Evolutionary conservation across 1,140 invertebrate genomes (phyloP).

Genomic region (Pectinophora gossypiella): DNA sequence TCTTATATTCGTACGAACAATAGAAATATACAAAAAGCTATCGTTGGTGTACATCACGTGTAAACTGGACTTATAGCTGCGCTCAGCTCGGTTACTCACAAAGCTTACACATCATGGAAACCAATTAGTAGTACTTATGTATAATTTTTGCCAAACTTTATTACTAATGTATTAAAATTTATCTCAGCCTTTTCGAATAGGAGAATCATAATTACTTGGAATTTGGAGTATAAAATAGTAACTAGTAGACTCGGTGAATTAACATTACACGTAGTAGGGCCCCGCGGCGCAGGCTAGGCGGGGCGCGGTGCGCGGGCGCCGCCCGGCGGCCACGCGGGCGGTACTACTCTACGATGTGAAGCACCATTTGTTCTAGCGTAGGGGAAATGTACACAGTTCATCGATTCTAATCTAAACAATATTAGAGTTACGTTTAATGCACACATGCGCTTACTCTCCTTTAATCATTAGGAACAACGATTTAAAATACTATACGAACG

Average conservation of each 20-base stretch:
- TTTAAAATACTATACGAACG: conserved; percentile 63
- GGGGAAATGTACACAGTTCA: conserved; percentile 71
- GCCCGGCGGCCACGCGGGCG: not conserved
- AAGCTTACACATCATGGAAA: conserved; percentile 39
- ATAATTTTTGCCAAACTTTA: conserved; percentile 58
- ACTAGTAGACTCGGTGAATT: conserved; percentile 69
- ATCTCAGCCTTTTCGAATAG: conserved; percentile 72
- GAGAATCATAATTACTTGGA: conserved; percentile 65
- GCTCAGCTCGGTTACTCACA: conserved; percentile 4
- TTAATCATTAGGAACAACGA: conserved; percentile 70
- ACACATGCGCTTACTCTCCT: conserved; percentile 56
- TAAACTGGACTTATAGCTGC: conserved; percentile 17
- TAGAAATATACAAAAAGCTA: conserved; percentile 72
- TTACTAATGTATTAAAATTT: conserved; percentile 39
- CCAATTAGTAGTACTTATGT: conserved; percentile 23
- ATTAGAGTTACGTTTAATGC: conserved; percentile 64
- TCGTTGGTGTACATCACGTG: conserved; percentile 52
- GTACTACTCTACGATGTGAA: conserved; percentile 65
- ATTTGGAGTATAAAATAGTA: conserved; percentile 70
- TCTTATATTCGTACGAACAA: conserved; percentile 56
- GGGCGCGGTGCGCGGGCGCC: conserved; percentile 20
- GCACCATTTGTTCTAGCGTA: conserved; percentile 75
- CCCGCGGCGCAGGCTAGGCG: conserved; percentile 23
- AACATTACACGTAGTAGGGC: conserved; percentile 52
- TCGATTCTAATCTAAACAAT: conserved; percentile 62